Evolutionary conservation across 2,113 vertebrate genomes (phyloP).

Genomic region (Carlito syrichta): DNA sequence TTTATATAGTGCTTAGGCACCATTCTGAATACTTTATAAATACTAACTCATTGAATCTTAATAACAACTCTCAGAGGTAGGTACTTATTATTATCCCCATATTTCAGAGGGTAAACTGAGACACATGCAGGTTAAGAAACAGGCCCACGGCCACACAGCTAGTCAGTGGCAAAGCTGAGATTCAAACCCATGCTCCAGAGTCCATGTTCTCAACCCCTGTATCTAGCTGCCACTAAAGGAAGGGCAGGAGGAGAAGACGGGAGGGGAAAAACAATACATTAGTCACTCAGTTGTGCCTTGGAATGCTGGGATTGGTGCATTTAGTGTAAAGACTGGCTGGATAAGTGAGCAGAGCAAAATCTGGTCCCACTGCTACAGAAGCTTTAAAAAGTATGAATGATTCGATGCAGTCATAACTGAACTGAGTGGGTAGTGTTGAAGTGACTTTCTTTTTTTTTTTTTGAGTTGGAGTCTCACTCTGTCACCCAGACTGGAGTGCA

Average conservation of each 20-base stretch:
- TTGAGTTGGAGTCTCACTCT: too few relatives aligned
- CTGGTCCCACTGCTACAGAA: neutral
- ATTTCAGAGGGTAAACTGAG: neutral
- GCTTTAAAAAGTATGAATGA: too few relatives aligned
- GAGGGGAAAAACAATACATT: neutral
- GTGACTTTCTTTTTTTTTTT: too few relatives aligned
- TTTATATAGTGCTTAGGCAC: neutral
- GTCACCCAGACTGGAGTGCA: too few relatives aligned
- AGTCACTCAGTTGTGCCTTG: neutral
- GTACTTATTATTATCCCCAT: neutral
- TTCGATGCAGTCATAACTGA: accelerated
- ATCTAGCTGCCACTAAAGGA: neutral
- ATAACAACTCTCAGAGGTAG: too few relatives aligned
- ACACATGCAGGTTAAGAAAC: neutral
- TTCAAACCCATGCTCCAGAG: neutral
- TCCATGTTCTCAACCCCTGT: neutral
- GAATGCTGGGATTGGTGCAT: accelerated
- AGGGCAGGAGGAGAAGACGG: neutral
- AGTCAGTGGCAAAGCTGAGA: neutral
- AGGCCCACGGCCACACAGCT: neutral
- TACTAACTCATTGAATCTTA: neutral
- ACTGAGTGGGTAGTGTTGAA: too few relatives aligned
- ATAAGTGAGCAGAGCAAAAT: too few relatives aligned
- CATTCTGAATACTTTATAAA: neutral
- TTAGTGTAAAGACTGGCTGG: neutral